phyloP scores from a whole-genome alignment of 2,888 invertebrate species.

The Tuberolachnus salignus region DNA sequence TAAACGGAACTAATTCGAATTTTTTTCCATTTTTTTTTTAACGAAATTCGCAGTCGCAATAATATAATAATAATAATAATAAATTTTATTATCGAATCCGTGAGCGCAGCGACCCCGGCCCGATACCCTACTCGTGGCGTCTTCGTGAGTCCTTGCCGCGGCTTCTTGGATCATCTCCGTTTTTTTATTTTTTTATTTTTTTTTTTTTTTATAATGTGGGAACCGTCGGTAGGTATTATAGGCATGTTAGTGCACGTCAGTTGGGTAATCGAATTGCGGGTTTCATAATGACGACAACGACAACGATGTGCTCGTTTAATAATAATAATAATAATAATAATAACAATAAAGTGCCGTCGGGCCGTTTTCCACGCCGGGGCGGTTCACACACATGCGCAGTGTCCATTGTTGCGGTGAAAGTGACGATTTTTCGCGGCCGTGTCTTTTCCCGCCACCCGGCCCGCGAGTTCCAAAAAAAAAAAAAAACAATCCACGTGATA shows the following conservation, averaged over 20 bases:
- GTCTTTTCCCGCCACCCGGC: not conserved
- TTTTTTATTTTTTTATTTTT: not conserved
- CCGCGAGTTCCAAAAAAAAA: not conserved
- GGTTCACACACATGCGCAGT: not conserved
- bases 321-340: not conserved
- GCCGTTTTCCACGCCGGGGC: not conserved
- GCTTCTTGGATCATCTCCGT: constrained; percentile 21
- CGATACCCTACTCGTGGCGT: not conserved
- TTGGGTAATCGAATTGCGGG: constrained; percentile 24
- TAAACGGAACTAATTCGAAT: too few relatives aligned
- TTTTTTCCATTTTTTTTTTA: too few relatives aligned
- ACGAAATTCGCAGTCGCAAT: not conserved
- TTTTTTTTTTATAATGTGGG: constrained; percentile 17
- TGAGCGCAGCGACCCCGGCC: constrained; percentile 1
- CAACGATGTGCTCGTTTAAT: not conserved
- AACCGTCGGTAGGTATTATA: not conserved
- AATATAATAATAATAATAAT: not conserved
- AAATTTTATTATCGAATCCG: not conserved
- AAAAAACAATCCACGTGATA: too few relatives aligned
- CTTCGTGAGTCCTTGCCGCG: constrained; percentile 10
- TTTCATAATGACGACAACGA: too few relatives aligned
- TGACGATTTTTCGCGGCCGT: constrained; percentile 15
- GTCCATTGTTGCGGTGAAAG: constrained; percentile 24
- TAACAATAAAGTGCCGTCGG: constrained; percentile 14
- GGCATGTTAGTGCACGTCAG: not conserved